Percentiles rank a stretch among this genome's conserved stretches.
phyloP scores from a whole-genome alignment of 2,797 vertebrate genomes.

The Acropternis orthonyx region DNA sequence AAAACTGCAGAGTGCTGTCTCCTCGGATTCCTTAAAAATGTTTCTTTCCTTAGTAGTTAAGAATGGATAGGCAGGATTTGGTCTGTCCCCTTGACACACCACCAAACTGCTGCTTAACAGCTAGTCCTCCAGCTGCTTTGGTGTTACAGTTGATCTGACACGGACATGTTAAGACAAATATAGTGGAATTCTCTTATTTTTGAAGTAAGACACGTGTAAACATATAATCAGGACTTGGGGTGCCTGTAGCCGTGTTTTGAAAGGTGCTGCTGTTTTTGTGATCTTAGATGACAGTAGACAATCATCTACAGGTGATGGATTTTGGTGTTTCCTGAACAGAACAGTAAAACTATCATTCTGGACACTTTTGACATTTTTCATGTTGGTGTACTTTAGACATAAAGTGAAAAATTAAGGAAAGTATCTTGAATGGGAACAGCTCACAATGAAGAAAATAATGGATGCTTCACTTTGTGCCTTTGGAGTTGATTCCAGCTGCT shows the following conservation, averaged over 20 bases:
- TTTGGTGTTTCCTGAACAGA: neutral
- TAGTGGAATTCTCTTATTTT: neutral
- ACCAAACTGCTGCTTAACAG: neutral
- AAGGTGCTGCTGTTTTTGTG: neutral
- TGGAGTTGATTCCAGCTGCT: neutral
- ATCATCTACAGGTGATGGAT: neutral
- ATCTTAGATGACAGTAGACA: neutral
- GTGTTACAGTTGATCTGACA: neutral
- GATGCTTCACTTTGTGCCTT: neutral
- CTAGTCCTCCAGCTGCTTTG: neutral
- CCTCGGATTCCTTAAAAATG: neutral
- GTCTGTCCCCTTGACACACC: neutral
- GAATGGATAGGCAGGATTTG: neutral
- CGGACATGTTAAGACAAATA: neutral
- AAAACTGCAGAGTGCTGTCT: neutral
- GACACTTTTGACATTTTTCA: accelerated
- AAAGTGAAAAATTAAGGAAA: neutral
- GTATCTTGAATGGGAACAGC: neutral
- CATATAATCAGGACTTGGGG: neutral
- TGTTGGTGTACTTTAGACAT: neutral
- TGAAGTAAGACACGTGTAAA: neutral
- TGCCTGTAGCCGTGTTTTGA: neutral
- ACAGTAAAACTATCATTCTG: neutral
- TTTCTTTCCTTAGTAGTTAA: neutral
- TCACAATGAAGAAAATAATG: neutral